These are phyloP conservation scores for Phataginus tetradactyla DNA, from an alignment of 2,797 vertebrate species.

Conservation along the genomic window DNA sequence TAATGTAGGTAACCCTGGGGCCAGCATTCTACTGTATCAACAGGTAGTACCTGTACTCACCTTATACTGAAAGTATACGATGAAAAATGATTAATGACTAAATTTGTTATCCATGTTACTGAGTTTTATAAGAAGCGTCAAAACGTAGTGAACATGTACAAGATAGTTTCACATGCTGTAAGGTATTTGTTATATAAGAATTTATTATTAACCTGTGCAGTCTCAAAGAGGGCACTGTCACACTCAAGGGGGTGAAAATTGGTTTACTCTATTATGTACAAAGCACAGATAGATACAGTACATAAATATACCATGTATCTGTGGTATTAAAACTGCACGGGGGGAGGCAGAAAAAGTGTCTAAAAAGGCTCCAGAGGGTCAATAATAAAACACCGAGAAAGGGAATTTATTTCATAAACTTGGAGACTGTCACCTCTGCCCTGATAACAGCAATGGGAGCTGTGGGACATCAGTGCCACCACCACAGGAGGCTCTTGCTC, in stretches of 20 bases:
- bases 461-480: rapidly evolving
- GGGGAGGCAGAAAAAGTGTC: neutral
- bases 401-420: neutral
- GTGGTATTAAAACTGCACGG: neutral
- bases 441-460: neutral
- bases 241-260: neutral
- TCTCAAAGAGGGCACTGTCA: neutral
- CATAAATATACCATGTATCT: neutral
- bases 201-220: neutral
- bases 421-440: neutral
- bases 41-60: neutral
- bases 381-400: neutral
- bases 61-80: neutral
- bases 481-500: rapidly evolving
- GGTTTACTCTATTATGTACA: neutral
- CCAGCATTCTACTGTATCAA: neutral
- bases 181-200: neutral
- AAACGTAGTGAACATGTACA: neutral
- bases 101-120: neutral
- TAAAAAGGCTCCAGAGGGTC: neutral
- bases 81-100: neutral
- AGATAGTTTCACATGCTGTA: neutral
- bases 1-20: neutral
- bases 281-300: neutral
- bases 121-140: neutral